A percentile compares a stretch with the other conserved stretches of the same genome.
These are phyloP conservation scores for Collichthys lucidus DNA, from an alignment of 2,113 vertebrate species.

Conservation along the genomic window DNA sequence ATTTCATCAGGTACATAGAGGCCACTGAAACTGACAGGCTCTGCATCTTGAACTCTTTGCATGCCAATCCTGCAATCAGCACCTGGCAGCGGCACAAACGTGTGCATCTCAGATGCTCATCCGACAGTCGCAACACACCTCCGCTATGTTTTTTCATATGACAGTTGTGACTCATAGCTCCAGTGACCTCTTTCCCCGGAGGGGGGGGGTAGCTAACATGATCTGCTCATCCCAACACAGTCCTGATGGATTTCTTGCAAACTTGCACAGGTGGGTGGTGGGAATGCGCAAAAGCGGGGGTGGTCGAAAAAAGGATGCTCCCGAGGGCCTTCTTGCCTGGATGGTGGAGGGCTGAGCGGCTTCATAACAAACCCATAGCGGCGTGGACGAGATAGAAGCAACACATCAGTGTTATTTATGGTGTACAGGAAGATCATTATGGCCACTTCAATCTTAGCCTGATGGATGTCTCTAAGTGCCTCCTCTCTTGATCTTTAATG, in stretches of 20 bases:
- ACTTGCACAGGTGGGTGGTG: slow-evolving; percentile 53
- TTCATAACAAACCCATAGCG: slow-evolving; percentile 51
- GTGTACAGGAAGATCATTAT: slow-evolving; percentile 82
- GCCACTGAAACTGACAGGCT: not conserved
- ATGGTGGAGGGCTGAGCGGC: slow-evolving; percentile 28
- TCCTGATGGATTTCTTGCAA: slow-evolving; percentile 69
- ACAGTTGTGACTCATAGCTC: slow-evolving; percentile 61
- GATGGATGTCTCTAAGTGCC: slow-evolving; percentile 81
- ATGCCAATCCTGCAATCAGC: slow-evolving; percentile 47
- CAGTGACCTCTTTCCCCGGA: slow-evolving; percentile 47
- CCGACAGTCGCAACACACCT: slow-evolving; percentile 53
- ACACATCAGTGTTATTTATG: slow-evolving; percentile 83
- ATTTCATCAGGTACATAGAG: not conserved
- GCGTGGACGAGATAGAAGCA: slow-evolving; percentile 63
- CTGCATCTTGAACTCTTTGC: slow-evolving; percentile 2
- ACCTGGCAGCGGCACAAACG: slow-evolving; percentile 28
- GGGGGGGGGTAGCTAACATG: slow-evolving; percentile 55
- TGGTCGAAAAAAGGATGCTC: slow-evolving; percentile 17
- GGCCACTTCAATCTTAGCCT: slow-evolving; percentile 76
- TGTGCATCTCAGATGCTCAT: slow-evolving; percentile 42
- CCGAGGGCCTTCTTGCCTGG: slow-evolving; percentile 21
- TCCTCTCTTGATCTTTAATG: slow-evolving; percentile 82
- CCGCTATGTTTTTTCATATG: slow-evolving; percentile 56
- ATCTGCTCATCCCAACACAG: slow-evolving; percentile 57
- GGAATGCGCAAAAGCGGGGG: not conserved